Evolutionary conservation across 2,113 vertebrate genomes (phyloP).

Genomic region (Cygnus atratus): DNA sequence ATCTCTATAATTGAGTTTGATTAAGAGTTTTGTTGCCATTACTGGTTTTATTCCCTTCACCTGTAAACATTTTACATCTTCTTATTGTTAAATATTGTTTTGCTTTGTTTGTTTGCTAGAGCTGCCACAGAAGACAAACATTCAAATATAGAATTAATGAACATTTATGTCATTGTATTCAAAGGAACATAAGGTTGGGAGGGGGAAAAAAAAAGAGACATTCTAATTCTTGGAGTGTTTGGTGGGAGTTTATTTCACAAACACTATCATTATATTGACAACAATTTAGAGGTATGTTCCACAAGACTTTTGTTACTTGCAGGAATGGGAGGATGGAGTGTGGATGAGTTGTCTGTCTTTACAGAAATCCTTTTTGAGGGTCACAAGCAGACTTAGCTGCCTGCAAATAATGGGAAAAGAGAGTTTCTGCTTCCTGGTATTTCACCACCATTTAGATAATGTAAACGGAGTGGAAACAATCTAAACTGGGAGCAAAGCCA

Average conservation of each 20-base stretch:
- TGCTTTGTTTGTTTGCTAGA: conserved; percentile 13
- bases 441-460: not conserved
- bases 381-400: not conserved
- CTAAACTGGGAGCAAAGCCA: fast-evolving
- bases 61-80: conserved; percentile 40
- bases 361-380: not conserved
- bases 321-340: not conserved
- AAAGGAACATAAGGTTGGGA: conserved; percentile 63
- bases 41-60: not conserved
- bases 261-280: conserved; percentile 69
- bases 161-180: conserved; percentile 42
- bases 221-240: conserved; percentile 52
- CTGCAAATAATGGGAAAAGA: not conserved
- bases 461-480: not conserved
- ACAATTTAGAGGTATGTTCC: conserved; percentile 10
- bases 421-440: not conserved
- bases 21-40: conserved; percentile 1
- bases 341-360: not conserved
- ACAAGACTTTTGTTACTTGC: conserved; percentile 52
- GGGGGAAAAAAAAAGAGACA: not conserved
- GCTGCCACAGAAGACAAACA: conserved; percentile 10
- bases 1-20: conserved; percentile 28
- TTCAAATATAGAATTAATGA: conserved; percentile 59
- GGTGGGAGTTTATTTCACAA: conserved; percentile 55
- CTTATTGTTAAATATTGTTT: conserved; percentile 54